phyloP scores from a whole-genome alignment of 2,113 vertebrate genomes.

The Carettochelys insculpta region DNA sequence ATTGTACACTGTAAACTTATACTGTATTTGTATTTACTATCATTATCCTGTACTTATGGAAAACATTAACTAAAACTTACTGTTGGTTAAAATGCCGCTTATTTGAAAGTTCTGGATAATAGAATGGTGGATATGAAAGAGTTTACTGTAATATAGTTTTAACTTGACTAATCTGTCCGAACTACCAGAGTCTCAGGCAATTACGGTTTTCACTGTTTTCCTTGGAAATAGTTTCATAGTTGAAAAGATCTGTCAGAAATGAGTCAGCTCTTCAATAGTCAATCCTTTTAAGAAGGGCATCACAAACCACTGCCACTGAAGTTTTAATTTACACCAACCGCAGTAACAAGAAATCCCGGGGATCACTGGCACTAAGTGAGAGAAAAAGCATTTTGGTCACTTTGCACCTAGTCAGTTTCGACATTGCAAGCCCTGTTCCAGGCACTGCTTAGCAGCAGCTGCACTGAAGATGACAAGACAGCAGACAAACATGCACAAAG shows the following conservation, averaged over 20 bases:
- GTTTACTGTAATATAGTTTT: conserved; percentile 10
- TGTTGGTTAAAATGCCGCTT: too few species aligned
- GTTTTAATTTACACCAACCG: background rate
- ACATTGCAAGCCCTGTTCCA: background rate
- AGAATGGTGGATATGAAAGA: too few species aligned
- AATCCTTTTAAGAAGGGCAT: background rate
- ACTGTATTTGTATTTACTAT: too few species aligned
- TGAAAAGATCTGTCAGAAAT: conserved; percentile 30
- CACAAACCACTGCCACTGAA: background rate
- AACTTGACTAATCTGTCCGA: background rate
- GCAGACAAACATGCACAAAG: rapidly evolving
- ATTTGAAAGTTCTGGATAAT: too few species aligned
- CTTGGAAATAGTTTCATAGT: background rate
- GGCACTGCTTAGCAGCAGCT: background rate
- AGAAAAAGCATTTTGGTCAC: background rate
- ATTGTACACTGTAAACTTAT: too few species aligned
- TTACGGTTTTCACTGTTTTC: conserved; percentile 22
- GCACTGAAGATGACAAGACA: background rate
- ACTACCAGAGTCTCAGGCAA: conserved; percentile 38
- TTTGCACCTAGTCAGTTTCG: background rate
- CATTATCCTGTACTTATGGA: too few species aligned
- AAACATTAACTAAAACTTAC: too few species aligned
- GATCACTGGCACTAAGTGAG: background rate
- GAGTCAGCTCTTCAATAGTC: background rate
- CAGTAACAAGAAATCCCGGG: conserved; percentile 7